Evolutionary conservation across 64 coral and sea anemone species (phyloP).

Genomic region (Orbicella faveolata): DNA sequence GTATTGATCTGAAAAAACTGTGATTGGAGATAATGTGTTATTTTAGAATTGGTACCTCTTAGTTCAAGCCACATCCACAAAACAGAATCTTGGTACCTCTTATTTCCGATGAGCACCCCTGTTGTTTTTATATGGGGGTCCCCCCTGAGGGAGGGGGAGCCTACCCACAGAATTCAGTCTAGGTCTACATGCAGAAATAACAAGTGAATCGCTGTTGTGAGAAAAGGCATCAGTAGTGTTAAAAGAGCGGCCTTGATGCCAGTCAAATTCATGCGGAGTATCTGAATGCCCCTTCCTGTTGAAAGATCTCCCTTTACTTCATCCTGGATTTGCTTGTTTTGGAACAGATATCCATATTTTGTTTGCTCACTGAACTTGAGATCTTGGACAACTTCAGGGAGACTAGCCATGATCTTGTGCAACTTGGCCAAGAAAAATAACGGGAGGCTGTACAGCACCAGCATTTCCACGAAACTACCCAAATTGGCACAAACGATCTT

Average conservation of each 20-base stretch:
- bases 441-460: constrained; percentile 64
- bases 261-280: constrained; percentile 71
- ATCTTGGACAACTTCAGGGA: constrained; percentile 36
- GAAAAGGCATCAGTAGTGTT: constrained; percentile 61
- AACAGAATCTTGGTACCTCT: no score
- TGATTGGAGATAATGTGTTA: no score
- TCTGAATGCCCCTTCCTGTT: constrained; percentile 47
- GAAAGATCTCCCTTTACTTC: not conserved
- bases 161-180: not conserved
- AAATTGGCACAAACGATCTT: no score
- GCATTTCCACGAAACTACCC: no score
- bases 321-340: constrained; percentile 25
- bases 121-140: no score
- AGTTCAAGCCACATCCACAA: no score
- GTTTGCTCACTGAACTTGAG: constrained; percentile 66
- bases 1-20: no score
- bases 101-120: no score
- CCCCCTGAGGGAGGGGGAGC: no score
- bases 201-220: constrained; percentile 48
- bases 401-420: constrained; percentile 58
- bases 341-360: constrained; percentile 29
- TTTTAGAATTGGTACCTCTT: no score
- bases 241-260: constrained; percentile 46
- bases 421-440: constrained; percentile 66
- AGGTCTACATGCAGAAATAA: constrained; percentile 62